Evolutionary conservation across 2,113 vertebrate genomes (phyloP).

Genomic region (Setophaga petechia): DNA sequence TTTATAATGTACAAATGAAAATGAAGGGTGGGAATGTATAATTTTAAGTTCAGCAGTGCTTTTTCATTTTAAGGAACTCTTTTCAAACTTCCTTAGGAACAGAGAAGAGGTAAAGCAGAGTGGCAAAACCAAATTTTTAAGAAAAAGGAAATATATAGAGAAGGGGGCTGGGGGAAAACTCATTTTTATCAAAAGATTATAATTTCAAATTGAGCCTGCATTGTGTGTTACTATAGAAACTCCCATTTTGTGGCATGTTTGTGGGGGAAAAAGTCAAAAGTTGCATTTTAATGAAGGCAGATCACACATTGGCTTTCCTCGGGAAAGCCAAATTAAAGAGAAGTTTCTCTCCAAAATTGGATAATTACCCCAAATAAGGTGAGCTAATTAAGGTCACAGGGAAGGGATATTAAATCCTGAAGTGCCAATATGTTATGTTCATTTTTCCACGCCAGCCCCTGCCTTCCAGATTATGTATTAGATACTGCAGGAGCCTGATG

Average conservation of each 20-base stretch:
- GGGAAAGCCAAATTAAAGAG: not conserved
- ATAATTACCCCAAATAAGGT: not conserved
- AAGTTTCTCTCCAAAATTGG: constrained; percentile 13
- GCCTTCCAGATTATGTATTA: constrained; percentile 73
- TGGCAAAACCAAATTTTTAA: not conserved
- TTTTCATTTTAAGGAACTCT: not conserved
- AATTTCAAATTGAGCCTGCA: constrained; percentile 56
- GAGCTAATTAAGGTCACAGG: constrained; percentile 24
- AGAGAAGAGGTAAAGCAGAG: not conserved
- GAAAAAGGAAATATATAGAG: not conserved
- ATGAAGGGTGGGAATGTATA: not conserved
- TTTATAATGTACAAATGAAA: not conserved
- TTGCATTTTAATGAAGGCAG: constrained; percentile 41
- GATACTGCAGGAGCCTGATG: constrained; percentile 71
- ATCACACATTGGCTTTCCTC: not conserved
- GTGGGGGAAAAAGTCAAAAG: constrained; percentile 44
- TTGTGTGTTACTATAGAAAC: constrained; percentile 65
- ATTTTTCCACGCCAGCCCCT: constrained; percentile 32
- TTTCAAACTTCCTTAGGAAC: not conserved
- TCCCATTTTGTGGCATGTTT: constrained; percentile 43
- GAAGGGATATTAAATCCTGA: constrained; percentile 29
- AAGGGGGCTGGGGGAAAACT: not conserved
- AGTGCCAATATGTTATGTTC: constrained; percentile 20
- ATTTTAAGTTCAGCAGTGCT: not conserved
- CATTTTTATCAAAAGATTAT: constrained; percentile 43